Base-by-base conservation (phyloP, 37 sponge, comb jelly and placozoan genomes). In the Ephydatia muelleri region DNA sequence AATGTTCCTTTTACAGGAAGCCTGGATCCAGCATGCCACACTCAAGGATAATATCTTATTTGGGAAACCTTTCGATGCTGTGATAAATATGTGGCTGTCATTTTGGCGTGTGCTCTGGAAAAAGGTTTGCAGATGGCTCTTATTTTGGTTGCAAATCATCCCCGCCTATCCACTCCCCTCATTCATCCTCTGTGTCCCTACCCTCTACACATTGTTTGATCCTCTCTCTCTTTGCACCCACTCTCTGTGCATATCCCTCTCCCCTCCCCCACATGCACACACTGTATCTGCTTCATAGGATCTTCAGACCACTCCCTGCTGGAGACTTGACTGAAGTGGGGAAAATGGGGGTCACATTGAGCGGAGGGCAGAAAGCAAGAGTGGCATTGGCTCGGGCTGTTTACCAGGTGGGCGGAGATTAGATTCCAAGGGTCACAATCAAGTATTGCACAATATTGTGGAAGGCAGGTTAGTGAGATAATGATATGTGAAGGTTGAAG, bases 331-430 rank as follows among this genome's bases (percentile, higher is more conserved):
- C 98, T 47, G 92, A 95, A 84, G 96, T 97, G 32, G 99, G 99
- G 31, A 95, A 94, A 82, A 95, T 95, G 87, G 99, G 99, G 67
- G 94, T 97, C 37, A 97, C 97, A 29, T 88, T 99, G 39, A 99
- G 99, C 83, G 99, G 99, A 47, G 99, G 99, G 16, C 99, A 99
- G 84, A 97, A 97, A 80, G 87, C 95, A 8, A 75, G 99, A n/a
- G 36, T 99, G 36, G 78, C 95, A n/a, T 88, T 99, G 32, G 99
- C 99, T 14, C 84, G 99, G 68, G 97, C 99, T 72, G 93, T 93
- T 23, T 99, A 99, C 67, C 97, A 97, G 83, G 93, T 89, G 72
- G 9, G 27, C 32, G 31, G 14, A 71, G 73, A 1, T 3, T 9
- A 71, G 29, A 5, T 11, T 13, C 70, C 29, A 3, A 30, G 70